A percentile compares a stretch with the other conserved stretches of the same genome.
These are phyloP conservation scores for Ostrea denselamellosa DNA, from an alignment of 1,140 invertebrate genomes.

Conservation along the genomic window DNA sequence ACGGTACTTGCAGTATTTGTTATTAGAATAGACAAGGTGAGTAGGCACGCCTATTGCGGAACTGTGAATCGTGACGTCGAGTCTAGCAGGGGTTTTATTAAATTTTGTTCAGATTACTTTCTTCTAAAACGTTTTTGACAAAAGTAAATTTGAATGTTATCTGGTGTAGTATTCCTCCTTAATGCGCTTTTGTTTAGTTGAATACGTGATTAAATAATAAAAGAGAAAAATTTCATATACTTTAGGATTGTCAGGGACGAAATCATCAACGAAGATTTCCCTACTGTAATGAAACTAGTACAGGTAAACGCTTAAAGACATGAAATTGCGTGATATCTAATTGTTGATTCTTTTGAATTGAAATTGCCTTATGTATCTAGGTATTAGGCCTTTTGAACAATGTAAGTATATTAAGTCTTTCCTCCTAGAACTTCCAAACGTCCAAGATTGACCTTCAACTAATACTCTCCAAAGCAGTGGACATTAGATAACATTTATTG, in stretches of 20 bases:
- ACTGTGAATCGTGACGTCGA: too few species aligned
- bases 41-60: too few species aligned
- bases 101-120: too few species aligned
- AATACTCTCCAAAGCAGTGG: slow-evolving; percentile 61
- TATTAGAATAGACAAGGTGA: too few species aligned
- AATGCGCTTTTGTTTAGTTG: too few species aligned
- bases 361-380: background rate
- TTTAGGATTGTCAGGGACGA: slow-evolving; percentile 84
- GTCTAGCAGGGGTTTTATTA: too few species aligned
- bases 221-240: slow-evolving; percentile 18
- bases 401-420: background rate
- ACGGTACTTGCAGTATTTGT: too few species aligned
- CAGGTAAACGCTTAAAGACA: background rate
- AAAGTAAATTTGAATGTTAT: too few species aligned
- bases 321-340: background rate
- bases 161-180: too few species aligned
- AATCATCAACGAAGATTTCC: slow-evolving; percentile 91
- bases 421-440: slow-evolving; percentile 61
- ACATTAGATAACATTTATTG: slow-evolving; percentile 43
- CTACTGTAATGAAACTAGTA: slow-evolving; percentile 92
- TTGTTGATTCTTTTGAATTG: background rate
- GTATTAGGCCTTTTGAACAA: background rate
- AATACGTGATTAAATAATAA: too few species aligned
- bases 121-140: too few species aligned
- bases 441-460: slow-evolving; percentile 55